These are phyloP conservation scores for Noctua janthe DNA, from an alignment of 2,888 invertebrate species.

Conservation along the genomic window DNA sequence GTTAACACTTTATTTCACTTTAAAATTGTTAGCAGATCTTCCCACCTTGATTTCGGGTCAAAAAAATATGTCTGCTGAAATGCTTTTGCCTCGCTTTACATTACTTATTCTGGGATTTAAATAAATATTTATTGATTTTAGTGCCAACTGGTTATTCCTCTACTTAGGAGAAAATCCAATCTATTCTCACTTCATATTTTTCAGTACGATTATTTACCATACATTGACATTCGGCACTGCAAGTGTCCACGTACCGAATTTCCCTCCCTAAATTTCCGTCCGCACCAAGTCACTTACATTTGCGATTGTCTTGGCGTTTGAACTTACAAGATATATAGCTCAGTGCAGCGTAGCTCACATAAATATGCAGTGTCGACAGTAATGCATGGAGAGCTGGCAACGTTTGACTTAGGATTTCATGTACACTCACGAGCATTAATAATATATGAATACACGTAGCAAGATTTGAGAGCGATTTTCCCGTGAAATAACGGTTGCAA, in stretches of 20 bases:
- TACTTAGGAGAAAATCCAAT: background rate
- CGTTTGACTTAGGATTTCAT: constrained; percentile 43
- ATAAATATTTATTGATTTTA: background rate
- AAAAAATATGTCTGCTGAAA: background rate
- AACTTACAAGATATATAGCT: constrained; percentile 64
- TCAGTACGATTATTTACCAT: too few relatives aligned
- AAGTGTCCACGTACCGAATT: constrained; percentile 1
- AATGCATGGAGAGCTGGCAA: constrained; percentile 41
- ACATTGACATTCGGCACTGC: background rate
- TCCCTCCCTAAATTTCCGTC: constrained; percentile 32
- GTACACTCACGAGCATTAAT: constrained; percentile 5
- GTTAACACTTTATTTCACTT: background rate
- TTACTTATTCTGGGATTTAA: background rate
- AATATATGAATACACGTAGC: background rate
- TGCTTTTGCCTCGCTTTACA: background rate
- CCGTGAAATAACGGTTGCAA: background rate
- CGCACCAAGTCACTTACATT: constrained; percentile 66
- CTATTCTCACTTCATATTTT: too few relatives aligned
- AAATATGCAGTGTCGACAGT: constrained; percentile 56
- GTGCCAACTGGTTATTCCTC: too few relatives aligned
- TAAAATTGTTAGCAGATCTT: background rate
- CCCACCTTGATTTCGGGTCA: background rate
- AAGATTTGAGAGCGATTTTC: background rate
- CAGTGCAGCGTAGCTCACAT: constrained; percentile 44
- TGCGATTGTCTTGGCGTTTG: constrained; percentile 67